phyloP scores from a whole-genome alignment of 1,140 invertebrate species.

The Mercenaria mercenaria region DNA sequence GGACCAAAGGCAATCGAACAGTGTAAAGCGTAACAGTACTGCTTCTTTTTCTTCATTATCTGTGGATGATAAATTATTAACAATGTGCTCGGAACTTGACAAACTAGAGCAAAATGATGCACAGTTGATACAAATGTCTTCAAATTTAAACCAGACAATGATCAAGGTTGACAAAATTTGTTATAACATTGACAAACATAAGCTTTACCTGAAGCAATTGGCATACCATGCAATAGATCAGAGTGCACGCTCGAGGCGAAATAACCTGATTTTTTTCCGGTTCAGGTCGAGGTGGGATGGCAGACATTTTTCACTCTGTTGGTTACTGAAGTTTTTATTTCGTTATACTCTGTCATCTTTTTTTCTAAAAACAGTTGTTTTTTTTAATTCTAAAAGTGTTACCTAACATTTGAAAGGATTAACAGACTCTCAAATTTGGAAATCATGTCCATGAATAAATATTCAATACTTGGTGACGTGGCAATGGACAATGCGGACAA shows the following conservation, averaged over 20 bases:
- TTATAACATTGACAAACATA: neutral
- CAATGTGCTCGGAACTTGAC: neutral
- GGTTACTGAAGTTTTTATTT: too few relatives aligned
- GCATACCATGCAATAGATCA: neutral
- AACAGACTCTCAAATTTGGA: too few relatives aligned
- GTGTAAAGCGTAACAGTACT: neutral
- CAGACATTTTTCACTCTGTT: too few relatives aligned
- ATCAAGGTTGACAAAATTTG: neutral
- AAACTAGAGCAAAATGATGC: neutral
- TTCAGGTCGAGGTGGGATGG: too few relatives aligned
- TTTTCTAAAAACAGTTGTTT: too few relatives aligned
- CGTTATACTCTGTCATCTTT: too few relatives aligned
- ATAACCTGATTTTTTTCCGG: conserved; percentile 6
- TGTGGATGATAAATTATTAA: neutral
- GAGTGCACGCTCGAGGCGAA: neutral
- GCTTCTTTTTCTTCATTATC: neutral
- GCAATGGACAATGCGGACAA: too few relatives aligned
- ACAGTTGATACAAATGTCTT: conserved; percentile 11
- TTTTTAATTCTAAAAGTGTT: too few relatives aligned
- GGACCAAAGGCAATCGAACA: neutral
- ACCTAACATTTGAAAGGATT: too few relatives aligned
- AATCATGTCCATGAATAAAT: too few relatives aligned
- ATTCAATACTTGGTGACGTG: too few relatives aligned
- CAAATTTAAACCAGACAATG: neutral
- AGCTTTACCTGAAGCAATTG: neutral